Percentiles rank a stretch among this genome's conserved stretches.
Evolutionary conservation across 2,797 vertebrate species (phyloP).

Genomic region (Limosa lapponica): DNA sequence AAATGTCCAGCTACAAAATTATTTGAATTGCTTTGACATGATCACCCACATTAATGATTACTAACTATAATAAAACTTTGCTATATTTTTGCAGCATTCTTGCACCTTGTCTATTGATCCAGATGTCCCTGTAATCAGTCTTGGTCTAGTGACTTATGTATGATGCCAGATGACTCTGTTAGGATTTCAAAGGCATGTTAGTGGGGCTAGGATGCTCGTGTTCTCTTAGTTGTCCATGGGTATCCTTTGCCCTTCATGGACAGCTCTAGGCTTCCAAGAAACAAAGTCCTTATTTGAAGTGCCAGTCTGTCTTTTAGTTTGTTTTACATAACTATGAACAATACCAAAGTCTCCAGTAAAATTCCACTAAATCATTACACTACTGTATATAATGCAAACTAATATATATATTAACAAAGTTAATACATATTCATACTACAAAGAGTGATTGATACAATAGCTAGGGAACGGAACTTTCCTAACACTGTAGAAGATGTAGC

Average conservation of each 20-base stretch:
- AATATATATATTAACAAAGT: not conserved
- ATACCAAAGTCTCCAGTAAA: not conserved
- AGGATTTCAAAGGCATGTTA: not conserved
- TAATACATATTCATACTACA: not conserved
- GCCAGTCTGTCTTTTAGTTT: not conserved
- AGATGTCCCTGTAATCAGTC: not conserved
- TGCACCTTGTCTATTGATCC: not conserved
- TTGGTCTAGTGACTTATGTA: not conserved
- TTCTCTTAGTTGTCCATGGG: not conserved
- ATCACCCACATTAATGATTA: not conserved
- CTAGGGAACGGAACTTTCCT: not conserved
- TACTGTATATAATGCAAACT: not conserved
- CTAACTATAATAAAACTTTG: not conserved
- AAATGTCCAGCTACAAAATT: not conserved
- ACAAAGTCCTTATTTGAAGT: not conserved
- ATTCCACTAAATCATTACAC: not conserved
- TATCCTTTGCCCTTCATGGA: not conserved
- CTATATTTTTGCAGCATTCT: not conserved
- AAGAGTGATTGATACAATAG: not conserved
- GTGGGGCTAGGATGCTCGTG: not conserved
- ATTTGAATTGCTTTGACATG: not conserved
- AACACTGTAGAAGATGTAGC: not conserved
- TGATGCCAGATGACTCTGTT: rapidly evolving
- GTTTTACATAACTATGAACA: not conserved
- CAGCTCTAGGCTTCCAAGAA: not conserved